Base-by-base conservation (phyloP, 1,140 invertebrate genomes). In the Asobara japonica region DNA sequence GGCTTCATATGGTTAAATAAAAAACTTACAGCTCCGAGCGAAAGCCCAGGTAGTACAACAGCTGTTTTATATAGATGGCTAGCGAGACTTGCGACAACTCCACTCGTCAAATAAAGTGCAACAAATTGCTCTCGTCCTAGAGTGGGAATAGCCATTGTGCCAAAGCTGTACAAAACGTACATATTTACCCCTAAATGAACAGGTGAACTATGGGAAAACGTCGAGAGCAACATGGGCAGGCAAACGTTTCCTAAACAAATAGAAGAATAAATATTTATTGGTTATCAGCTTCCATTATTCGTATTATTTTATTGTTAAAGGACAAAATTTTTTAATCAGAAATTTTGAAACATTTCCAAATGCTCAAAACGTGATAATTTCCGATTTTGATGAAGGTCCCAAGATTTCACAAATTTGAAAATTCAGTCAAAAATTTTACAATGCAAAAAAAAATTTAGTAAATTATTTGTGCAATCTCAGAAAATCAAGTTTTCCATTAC, bases 61-160 rank as follows among this genome's bases (percentile, higher is more conserved):
- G 90, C 76, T 22, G 92, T 90, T 90, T 97, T 98, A 80, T 93
- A 93, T 0, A 94, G 69, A 77, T 96, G 91, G 88, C 96, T 98
- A 48, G 91, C 89, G 76, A 98, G 92, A 78, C 95, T 97, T 61
- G 97, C 95, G 27, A 98, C 86, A 0, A 96, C 93, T 45, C 95
- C 97, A 75, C 94, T 94, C 77, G 92, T 93, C 66, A 98, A 84
- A 88, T 98, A 99, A 80, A 98, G 89, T 0, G 92, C 96, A 67
- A 97, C 77, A 87, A 98, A 98, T 85, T 99, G 96, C 88, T 99
- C 97, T 81, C 92, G 94, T 18, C 97, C 97, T 76, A 98, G 88
- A 56, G 92, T 87, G n/a, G 90, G 79, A n/a, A 94, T 90, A 61
- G 92, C 91, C 29, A 90, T 89, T 76, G 85, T 91, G 75, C 75